Evolutionary conservation across 2,797 vertebrate species (phyloP), one percentile per base, ranked within the genome.

Genomic region (Oceanodroma leucorhoa): DNA sequence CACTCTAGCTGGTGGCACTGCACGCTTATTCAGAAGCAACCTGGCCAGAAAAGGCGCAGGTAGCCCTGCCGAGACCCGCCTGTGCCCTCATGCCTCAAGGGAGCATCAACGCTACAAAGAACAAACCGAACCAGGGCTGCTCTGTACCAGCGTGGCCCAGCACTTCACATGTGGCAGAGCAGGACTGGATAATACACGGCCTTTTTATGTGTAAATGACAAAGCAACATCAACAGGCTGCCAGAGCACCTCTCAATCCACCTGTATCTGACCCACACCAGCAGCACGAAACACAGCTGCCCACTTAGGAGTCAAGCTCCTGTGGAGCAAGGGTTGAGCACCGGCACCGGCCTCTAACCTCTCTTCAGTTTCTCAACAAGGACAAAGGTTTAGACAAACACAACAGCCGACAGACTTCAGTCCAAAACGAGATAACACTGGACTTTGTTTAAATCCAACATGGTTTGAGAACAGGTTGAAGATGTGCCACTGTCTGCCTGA

Each of bases 381-480:
- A 80, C 78, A 96, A 94, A 94, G 67, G 88, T 76, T 84, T 50
- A 66, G 30, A 36, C 70, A 90, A 72, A 90, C 71, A 83, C 13
- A 80, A 45, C 36, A 76, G 71, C 21, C n/a, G 40, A 73, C 0
- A 79, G 30, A 58, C 34, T 57, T 77, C 38, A 34, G 71, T 43
- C 69, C 71, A 77, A 80, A 89, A 67, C 22, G 32, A 80, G 53
- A 11, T 32, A 83, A 92, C 1, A 3, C 29, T 34, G 45, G 62
- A 46, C 41, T 82, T 82, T 5, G 32, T 70, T 90, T 77, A 70
- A 70, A 85, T 1, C 6, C 12, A 95, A 79, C 10, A 53, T 10
- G 22, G n/a, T 53, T 29, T 34, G 29, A 82, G 32, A 85, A 45
- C 7, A 77, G 34, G 19, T 5, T 70, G 50, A 87, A 67, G 22